Evolutionary conservation across 1,140 invertebrate species (phyloP).

Genomic region (Drosophila simulans): DNA sequence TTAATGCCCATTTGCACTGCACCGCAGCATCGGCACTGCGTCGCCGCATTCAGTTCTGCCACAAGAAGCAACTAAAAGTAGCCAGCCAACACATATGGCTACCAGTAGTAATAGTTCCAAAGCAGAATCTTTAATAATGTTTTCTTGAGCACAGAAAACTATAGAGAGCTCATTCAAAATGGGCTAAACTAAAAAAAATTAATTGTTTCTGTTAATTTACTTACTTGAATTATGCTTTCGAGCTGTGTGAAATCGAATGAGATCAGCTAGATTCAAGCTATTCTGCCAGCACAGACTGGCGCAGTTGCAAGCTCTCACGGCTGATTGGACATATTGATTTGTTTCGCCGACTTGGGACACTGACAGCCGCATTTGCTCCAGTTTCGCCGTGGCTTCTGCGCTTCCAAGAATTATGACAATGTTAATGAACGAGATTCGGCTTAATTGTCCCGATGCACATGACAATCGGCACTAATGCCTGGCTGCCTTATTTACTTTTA

Average conservation of each 20-base stretch:
- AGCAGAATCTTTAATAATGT: too few species aligned
- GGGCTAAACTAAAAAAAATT: neutral
- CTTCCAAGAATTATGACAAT: constrained; percentile 74
- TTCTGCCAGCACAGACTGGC: constrained; percentile 4
- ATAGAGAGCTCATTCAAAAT: neutral
- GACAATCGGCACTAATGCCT: constrained; percentile 47
- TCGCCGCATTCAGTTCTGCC: constrained; percentile 1
- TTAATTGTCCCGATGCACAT: constrained; percentile 56
- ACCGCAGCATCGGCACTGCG: constrained; percentile 30
- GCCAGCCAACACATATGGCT: neutral
- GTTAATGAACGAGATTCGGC: constrained; percentile 54
- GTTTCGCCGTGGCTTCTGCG: constrained; percentile 56
- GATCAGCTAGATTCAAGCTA: neutral
- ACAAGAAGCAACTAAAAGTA: neutral
- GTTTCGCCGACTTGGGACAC: constrained; percentile 51
- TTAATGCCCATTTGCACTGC: constrained; percentile 71
- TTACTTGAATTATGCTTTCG: neutral
- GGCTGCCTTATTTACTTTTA: constrained; percentile 23
- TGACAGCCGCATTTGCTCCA: constrained; percentile 70
- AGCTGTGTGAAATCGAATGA: neutral
- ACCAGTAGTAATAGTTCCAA: neutral
- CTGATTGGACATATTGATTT: constrained; percentile 78
- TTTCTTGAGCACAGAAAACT: too few species aligned
- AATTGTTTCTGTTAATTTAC: neutral
- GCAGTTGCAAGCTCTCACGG: constrained; percentile 42